A percentile compares a stretch with the other conserved stretches of the same genome.
Conservation (phyloP, 2,797 vertebrate genomes). For the Chlorospingus flavigularis region DNA sequence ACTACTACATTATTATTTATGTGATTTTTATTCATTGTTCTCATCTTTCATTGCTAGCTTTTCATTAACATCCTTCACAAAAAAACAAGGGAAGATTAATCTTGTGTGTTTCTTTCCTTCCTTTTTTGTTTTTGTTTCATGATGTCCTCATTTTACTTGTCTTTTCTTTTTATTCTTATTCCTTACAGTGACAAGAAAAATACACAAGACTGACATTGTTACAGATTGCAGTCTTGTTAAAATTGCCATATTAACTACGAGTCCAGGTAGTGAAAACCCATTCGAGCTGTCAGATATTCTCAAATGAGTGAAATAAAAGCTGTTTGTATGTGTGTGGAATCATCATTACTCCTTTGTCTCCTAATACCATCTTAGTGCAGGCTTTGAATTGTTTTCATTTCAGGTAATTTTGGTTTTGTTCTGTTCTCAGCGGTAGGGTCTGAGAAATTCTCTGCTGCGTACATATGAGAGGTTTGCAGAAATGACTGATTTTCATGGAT, state of each 20-base stretch:
- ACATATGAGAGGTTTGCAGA: not conserved
- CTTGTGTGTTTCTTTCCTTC: not conserved
- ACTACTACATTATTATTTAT: not conserved
- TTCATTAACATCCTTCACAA: not conserved
- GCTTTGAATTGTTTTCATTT: slow-evolving; percentile 36
- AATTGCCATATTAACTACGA: slow-evolving; percentile 48
- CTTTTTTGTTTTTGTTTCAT: not conserved
- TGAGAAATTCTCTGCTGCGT: not conserved
- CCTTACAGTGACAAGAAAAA: slow-evolving; percentile 50
- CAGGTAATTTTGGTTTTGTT: slow-evolving; percentile 24
- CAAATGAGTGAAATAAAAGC: slow-evolving; percentile 50
- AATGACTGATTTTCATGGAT: not conserved
- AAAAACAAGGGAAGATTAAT: not conserved
- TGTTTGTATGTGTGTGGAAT: slow-evolving; percentile 44
- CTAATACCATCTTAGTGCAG: not conserved
- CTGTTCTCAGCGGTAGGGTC: not conserved
- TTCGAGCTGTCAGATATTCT: slow-evolving; percentile 64
- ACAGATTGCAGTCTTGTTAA: slow-evolving; percentile 53
- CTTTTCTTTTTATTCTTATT: slow-evolving; percentile 25
- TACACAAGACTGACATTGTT: slow-evolving; percentile 1
- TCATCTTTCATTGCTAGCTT: not conserved
- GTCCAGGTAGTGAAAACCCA: slow-evolving; percentile 47
- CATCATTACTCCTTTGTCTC: slow-evolving; percentile 19
- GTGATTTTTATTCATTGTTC: not conserved
- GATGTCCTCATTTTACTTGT: not conserved